Percentiles rank a stretch among this genome's conserved stretches.
These are phyloP conservation scores for Lycia hirtaria DNA, from an alignment of 2,888 invertebrate species.

Conservation along the genomic window DNA sequence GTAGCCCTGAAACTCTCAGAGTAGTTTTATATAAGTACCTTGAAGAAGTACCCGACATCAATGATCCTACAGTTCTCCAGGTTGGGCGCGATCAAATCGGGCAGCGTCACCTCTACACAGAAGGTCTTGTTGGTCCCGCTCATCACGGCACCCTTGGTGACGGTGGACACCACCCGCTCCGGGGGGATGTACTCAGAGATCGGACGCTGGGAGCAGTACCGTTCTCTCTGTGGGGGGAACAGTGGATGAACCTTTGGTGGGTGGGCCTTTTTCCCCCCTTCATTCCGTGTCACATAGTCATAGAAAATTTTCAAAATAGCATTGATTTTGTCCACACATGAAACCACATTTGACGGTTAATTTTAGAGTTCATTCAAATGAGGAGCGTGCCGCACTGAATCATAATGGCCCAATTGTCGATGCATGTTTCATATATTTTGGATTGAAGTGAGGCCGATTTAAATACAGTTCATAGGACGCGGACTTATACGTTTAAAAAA, in stretches of 20 bases:
- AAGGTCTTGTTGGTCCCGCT: constrained; percentile 47
- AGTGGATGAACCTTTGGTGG: no score
- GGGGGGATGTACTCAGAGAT: constrained; percentile 56
- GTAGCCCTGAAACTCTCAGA: no score
- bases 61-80: constrained; percentile 63
- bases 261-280: no score
- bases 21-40: no score
- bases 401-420: constrained; percentile 7
- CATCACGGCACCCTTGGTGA: constrained; percentile 56
- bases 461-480: no score
- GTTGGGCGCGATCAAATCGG: constrained; percentile 59
- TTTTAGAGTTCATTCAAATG: neutral
- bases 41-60: constrained; percentile 63
- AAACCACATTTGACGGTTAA: neutral
- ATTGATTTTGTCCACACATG: no score
- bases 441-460: constrained; percentile 11
- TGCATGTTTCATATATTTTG: constrained; percentile 11
- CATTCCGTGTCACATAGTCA: no score
- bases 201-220: constrained; percentile 59
- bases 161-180: constrained; percentile 46
- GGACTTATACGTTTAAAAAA: no score
- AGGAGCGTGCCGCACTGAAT: constrained; percentile 9
- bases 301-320: no score
- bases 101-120: constrained; percentile 53
- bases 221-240: constrained; percentile 53